These are phyloP conservation scores for Blennius ocellaris DNA, from an alignment of 2,113 vertebrate species.

Conservation along the genomic window DNA sequence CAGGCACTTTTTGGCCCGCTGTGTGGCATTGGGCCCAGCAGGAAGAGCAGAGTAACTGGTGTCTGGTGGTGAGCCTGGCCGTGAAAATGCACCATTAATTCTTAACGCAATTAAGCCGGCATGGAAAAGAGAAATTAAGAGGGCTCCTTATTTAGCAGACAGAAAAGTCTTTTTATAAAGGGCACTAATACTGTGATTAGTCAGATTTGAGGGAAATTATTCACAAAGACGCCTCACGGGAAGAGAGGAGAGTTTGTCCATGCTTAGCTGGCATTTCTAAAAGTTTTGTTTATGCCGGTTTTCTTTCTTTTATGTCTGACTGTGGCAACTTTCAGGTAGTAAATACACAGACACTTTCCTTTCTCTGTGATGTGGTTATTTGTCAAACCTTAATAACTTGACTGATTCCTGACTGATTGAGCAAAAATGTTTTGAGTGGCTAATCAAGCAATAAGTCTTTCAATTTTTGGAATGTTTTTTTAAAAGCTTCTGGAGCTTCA, in stretches of 20 bases:
- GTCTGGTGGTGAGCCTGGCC: conserved; percentile 93
- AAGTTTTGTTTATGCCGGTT: conserved; percentile 34
- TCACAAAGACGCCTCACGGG: conserved; percentile 61
- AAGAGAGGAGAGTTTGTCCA: conserved; percentile 48
- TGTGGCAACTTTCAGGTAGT: conserved; percentile 41
- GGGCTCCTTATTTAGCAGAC: conserved; percentile 91
- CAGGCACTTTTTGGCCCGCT: conserved; percentile 89
- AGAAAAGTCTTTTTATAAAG: conserved; percentile 88
- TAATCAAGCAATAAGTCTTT: conserved; percentile 62
- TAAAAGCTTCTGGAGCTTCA: conserved; percentile 44
- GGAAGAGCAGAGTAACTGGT: conserved; percentile 91
- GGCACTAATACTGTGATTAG: conserved; percentile 91
- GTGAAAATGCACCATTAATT: conserved; percentile 95
- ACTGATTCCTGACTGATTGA: neutral
- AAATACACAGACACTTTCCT: conserved; percentile 21
- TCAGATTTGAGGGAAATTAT: conserved; percentile 79
- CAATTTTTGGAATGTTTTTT: conserved; percentile 41
- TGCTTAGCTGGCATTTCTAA: conserved; percentile 62
- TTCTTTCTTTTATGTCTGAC: conserved; percentile 43
- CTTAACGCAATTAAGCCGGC: conserved; percentile 94
- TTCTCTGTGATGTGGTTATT: conserved; percentile 16
- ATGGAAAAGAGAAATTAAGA: conserved; percentile 94
- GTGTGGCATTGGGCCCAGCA: conserved; percentile 91
- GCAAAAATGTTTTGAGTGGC: conserved; percentile 30
- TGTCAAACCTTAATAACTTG: neutral